Evolutionary conservation across 2,888 invertebrate species (phyloP).

Genomic region (Drosophila eohydei): DNA sequence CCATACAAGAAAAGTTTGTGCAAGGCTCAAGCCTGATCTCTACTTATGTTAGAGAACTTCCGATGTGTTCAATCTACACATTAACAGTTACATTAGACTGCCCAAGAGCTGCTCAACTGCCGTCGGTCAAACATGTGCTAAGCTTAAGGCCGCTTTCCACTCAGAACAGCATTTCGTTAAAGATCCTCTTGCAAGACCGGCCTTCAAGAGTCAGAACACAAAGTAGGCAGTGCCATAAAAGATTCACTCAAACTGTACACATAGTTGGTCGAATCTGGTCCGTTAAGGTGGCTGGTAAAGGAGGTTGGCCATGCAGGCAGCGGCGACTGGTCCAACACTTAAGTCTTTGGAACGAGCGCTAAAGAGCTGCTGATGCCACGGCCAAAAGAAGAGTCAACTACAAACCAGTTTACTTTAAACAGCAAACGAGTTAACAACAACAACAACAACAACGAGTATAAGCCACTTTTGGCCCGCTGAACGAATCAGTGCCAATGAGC

Average conservation of each 20-base stretch:
- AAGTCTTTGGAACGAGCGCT: constrained; percentile 74
- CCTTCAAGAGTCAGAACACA: constrained; percentile 24
- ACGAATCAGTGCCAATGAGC: constrained; percentile 77
- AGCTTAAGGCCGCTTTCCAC: not conserved
- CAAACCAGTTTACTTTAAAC: constrained; percentile 66
- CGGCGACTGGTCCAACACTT: constrained; percentile 75
- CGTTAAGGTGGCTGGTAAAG: not conserved
- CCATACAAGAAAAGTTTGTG: not conserved
- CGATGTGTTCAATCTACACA: not conserved
- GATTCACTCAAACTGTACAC: constrained; percentile 64
- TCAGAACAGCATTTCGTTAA: not conserved
- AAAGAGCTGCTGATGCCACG: constrained; percentile 78
- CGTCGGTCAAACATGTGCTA: constrained; percentile 50
- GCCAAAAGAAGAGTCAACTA: constrained; percentile 53
- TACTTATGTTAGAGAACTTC: not conserved
- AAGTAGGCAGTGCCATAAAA: constrained; percentile 76
- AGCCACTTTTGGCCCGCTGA: constrained; percentile 70
- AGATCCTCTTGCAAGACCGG: constrained; percentile 30
- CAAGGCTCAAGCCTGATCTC: not conserved
- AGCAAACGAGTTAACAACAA: constrained; percentile 72
- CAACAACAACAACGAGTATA: constrained; percentile 49
- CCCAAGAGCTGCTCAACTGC: constrained; percentile 16
- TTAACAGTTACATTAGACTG: too few species aligned
- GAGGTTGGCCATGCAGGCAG: not conserved
- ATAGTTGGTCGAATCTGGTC: constrained; percentile 25